Percentiles rank a stretch among this genome's conserved stretches.
These are phyloP conservation scores for Eretmocerus hayati DNA, from an alignment of 2,888 invertebrate species.

Conservation along the genomic window DNA sequence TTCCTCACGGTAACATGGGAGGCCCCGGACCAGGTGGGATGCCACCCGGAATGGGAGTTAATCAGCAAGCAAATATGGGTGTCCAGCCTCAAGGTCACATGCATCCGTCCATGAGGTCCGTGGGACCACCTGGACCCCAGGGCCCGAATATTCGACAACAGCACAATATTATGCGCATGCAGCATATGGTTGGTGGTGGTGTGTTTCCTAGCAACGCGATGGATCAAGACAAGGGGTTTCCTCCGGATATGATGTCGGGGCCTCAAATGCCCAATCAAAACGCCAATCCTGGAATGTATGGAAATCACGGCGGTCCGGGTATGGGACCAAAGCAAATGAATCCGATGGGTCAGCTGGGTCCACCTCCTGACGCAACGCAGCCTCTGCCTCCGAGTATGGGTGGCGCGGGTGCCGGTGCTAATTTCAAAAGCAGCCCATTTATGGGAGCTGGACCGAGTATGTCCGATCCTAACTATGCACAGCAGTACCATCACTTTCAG, in stretches of 20 bases:
- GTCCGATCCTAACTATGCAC: constrained; percentile 86
- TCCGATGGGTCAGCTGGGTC: constrained; percentile 49
- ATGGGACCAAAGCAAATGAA: constrained; percentile 52
- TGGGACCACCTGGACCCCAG: constrained; percentile 42
- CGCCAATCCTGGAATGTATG: constrained; percentile 54
- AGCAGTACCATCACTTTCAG: constrained; percentile 93
- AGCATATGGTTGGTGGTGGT: constrained; percentile 44
- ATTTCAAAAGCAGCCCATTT: constrained; percentile 67
- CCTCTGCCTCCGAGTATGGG: constrained; percentile 75
- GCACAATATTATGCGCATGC: constrained; percentile 44
- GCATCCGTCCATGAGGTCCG: constrained; percentile 45
- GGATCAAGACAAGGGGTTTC: constrained; percentile 45
- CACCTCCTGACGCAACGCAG: constrained; percentile 60
- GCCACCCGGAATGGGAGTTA: constrained; percentile 41
- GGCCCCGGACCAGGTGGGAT: constrained; percentile 44
- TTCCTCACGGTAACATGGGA: constrained; percentile 41
- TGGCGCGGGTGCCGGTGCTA: constrained; percentile 47
- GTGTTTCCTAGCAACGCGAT: constrained; percentile 43
- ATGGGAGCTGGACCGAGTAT: constrained; percentile 79
- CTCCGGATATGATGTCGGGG: constrained; percentile 38
- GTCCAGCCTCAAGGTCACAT: constrained; percentile 28
- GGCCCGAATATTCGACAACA: constrained; percentile 36
- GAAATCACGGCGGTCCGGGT: constrained; percentile 40
- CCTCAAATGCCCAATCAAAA: constrained; percentile 37
- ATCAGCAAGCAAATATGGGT: constrained; percentile 32